A percentile compares a stretch with the other conserved stretches of the same genome.
Evolutionary conservation across 2,113 vertebrate genomes (phyloP).

Genomic region (Thinocorus orbignyianus): DNA sequence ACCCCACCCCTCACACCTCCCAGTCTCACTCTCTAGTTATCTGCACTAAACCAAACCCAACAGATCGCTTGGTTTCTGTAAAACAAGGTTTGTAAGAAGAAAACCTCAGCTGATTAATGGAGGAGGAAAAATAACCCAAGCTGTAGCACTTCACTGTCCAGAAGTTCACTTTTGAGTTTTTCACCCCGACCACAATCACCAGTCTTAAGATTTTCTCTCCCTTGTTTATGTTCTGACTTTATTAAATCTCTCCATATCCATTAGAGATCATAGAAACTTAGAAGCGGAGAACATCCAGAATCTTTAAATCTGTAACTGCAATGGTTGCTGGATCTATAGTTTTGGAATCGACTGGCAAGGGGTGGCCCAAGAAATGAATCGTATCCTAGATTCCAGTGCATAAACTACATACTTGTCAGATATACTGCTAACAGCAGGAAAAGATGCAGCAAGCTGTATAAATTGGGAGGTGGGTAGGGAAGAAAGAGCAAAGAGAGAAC

Average conservation of each 20-base stretch:
- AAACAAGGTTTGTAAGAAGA: background rate
- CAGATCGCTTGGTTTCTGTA: background rate
- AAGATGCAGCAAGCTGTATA: background rate
- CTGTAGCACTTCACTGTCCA: background rate
- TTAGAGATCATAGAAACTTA: background rate
- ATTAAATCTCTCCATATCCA: background rate
- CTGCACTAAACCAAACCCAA: background rate
- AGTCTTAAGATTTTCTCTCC: background rate
- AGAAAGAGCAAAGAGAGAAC: background rate
- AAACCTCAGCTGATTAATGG: background rate
- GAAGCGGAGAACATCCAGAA: background rate
- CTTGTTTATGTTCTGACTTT: background rate
- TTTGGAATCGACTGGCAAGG: background rate
- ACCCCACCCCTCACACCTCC: background rate
- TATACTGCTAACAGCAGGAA: background rate
- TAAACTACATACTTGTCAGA: background rate
- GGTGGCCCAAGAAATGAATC: background rate
- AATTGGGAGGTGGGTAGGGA: background rate
- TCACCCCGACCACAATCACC: background rate
- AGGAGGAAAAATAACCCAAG: rapidly evolving
- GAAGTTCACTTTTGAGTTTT: background rate
- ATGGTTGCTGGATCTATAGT: background rate
- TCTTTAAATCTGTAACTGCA: background rate
- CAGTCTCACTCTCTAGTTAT: background rate
- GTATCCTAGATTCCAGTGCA: background rate